These are phyloP conservation scores for Chlorodrepanis virens DNA, from an alignment of 2,113 vertebrate genomes.

Conservation along the genomic window DNA sequence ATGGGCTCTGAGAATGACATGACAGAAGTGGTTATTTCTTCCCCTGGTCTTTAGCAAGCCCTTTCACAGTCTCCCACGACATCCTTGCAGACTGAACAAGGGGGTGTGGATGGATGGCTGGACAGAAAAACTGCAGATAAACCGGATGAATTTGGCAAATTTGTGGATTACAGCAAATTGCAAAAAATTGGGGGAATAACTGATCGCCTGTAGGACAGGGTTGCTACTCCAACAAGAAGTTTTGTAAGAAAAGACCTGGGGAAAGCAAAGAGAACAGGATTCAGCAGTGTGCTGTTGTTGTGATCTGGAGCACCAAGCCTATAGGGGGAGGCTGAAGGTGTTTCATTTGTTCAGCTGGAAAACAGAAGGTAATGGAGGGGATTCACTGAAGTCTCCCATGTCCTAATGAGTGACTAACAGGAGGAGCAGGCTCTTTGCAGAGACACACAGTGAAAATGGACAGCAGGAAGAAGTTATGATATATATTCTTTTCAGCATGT, in stretches of 20 bases:
- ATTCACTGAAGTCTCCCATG: not conserved
- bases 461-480: not conserved
- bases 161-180: not conserved
- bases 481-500: not conserved
- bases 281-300: not conserved
- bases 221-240: not conserved
- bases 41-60: not conserved
- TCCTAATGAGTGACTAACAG: not conserved
- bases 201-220: not conserved
- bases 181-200: not conserved
- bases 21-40: not conserved
- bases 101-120: rapidly evolving
- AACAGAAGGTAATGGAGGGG: rapidly evolving
- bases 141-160: not conserved
- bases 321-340: not conserved
- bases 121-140: not conserved
- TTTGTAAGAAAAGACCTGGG: not conserved
- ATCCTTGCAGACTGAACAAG: not conserved
- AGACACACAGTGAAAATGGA: not conserved
- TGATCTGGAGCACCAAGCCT: rapidly evolving
- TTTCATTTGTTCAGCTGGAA: not conserved
- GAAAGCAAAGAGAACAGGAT: not conserved
- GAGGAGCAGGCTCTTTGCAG: not conserved
- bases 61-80: not conserved
- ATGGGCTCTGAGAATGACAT: not conserved